Conservation (phyloP, 2,113 vertebrate genomes). For the Myiopsitta monachus region DNA sequence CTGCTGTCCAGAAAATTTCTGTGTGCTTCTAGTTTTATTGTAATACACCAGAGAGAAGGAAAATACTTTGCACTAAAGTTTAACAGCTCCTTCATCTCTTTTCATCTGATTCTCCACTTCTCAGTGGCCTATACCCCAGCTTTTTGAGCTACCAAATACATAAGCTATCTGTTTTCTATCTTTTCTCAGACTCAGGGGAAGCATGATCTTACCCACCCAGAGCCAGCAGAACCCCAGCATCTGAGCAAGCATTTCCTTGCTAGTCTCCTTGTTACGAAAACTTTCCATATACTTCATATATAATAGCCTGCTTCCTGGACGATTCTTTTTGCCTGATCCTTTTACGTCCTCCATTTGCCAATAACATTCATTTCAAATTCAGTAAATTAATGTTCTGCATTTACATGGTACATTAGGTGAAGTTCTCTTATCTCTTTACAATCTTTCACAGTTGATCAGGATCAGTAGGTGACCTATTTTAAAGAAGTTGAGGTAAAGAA, state of each 20-base stretch:
- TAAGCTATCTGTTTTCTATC: neutral
- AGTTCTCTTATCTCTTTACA: neutral
- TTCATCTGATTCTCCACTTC: neutral
- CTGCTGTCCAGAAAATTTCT: neutral
- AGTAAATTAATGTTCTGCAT: neutral
- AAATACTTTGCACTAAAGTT: neutral
- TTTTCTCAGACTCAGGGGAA: neutral
- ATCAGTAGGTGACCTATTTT: slow-evolving; percentile 15
- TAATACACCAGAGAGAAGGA: neutral
- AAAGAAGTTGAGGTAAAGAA: neutral
- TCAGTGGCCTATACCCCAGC: neutral
- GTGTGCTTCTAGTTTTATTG: neutral
- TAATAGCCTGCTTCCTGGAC: neutral
- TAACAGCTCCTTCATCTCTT: neutral
- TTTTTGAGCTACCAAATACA: neutral
- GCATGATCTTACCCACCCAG: neutral
- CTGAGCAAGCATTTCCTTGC: neutral
- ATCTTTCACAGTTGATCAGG: slow-evolving; percentile 4
- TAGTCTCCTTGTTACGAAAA: neutral
- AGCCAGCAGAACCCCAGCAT: neutral
- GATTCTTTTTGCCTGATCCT: neutral
- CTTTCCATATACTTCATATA: neutral
- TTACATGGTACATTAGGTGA: neutral
- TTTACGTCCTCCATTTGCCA: neutral
- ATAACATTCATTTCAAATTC: neutral